These are phyloP conservation scores for Cyprinodon tularosa DNA, from an alignment of 2,113 vertebrate genomes.

Conservation along the genomic window DNA sequence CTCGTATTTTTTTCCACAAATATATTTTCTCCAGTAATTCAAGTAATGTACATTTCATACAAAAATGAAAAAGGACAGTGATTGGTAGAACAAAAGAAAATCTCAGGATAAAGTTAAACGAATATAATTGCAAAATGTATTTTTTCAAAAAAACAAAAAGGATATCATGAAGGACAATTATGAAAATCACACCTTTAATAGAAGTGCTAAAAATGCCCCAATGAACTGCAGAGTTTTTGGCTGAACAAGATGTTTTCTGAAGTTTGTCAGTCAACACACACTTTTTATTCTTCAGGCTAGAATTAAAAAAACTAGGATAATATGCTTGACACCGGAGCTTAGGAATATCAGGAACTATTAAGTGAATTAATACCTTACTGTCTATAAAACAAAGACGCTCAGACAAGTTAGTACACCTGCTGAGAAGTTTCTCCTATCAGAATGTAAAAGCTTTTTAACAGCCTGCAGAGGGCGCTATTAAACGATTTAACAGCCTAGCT, in stretches of 20 bases:
- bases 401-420: neutral
- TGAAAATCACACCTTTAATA: neutral
- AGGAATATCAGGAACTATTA: neutral
- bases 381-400: neutral
- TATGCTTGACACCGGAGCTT: neutral
- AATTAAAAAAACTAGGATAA: neutral
- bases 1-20: neutral
- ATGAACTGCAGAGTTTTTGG: neutral
- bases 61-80: neutral
- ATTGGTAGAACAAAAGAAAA: neutral
- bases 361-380: neutral
- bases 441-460: neutral
- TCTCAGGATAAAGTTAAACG: neutral
- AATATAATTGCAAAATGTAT: neutral
- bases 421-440: neutral
- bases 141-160: neutral
- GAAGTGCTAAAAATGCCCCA: neutral
- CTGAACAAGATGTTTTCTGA: neutral
- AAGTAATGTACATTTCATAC: neutral
- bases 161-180: neutral
- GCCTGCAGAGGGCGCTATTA: constrained; percentile 50
- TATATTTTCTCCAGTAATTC: neutral
- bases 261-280: neutral
- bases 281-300: neutral
- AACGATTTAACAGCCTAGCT: neutral